Conservation (phyloP, 2,797 vertebrate species). For the Echiichthys vipera region DNA sequence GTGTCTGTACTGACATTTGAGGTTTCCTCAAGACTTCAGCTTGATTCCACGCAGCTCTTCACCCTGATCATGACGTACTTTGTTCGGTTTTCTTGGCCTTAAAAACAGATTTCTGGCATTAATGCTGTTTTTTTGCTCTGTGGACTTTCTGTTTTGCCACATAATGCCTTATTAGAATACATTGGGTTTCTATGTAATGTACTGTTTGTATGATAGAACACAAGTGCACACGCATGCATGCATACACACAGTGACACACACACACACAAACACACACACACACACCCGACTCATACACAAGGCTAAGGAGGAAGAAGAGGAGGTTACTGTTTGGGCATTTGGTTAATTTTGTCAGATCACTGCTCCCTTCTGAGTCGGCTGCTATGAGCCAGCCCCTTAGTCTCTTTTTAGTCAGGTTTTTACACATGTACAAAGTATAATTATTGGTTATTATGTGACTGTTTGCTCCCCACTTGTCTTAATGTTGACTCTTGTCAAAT, state of each 20-base stretch:
- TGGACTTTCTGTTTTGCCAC: constrained; percentile 60
- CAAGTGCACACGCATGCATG: constrained; percentile 60
- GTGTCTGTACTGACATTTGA: constrained; percentile 19
- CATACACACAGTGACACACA: constrained; percentile 20
- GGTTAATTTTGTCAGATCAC: constrained; percentile 69
- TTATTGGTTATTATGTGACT: constrained; percentile 67
- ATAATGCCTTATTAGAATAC: constrained; percentile 83
- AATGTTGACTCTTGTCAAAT: constrained; percentile 74
- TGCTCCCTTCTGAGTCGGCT: constrained; percentile 55
- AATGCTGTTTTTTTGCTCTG: constrained; percentile 44
- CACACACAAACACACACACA: constrained; percentile 28
- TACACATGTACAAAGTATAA: constrained; percentile 73
- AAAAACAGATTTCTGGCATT: constrained; percentile 56
- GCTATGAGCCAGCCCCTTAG: constrained; percentile 19
- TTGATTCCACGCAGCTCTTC: constrained; percentile 16
- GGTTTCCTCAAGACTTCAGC: constrained; percentile 12
- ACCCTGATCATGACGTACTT: constrained; percentile 7
- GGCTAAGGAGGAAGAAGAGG: constrained; percentile 37
- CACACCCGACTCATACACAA: neutral
- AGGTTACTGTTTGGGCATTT: constrained; percentile 55
- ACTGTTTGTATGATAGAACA: constrained; percentile 65
- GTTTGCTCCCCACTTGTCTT: constrained; percentile 70
- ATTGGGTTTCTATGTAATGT: constrained; percentile 68
- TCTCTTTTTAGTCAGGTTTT: constrained; percentile 70
- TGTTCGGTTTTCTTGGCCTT: constrained; percentile 71